Percentiles rank a stretch among this genome's conserved stretches.
phyloP scores from a whole-genome alignment of 2,797 vertebrate genomes.

The Menidia menidia region DNA sequence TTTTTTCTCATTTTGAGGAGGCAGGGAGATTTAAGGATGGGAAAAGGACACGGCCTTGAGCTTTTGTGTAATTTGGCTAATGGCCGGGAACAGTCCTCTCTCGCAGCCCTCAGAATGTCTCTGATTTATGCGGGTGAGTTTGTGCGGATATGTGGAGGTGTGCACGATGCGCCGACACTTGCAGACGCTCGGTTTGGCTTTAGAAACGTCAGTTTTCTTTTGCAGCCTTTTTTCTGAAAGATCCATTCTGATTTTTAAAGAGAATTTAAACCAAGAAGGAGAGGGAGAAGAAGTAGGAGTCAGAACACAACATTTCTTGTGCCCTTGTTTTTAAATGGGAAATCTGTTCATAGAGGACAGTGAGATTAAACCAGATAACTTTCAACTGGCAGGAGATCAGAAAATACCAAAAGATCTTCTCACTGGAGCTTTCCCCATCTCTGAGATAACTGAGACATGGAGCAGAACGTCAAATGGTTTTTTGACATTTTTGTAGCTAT shows the following conservation, averaged over 20 bases:
- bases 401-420: neutral
- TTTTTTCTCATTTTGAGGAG: conserved; percentile 56
- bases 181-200: neutral
- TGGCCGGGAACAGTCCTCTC: conserved; percentile 42
- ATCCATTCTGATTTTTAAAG: neutral
- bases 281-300: neutral
- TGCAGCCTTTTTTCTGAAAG: neutral
- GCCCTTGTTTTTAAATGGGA: too few species aligned
- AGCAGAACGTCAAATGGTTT: neutral
- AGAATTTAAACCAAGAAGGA: neutral
- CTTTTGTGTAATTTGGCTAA: conserved; percentile 66
- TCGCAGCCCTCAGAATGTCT: conserved; percentile 22
- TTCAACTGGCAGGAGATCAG: neutral
- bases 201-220: neutral
- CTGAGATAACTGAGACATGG: neutral
- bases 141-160: neutral
- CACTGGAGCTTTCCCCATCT: neutral
- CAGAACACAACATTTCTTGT: neutral
- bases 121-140: neutral
- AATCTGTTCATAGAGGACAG: too few species aligned
- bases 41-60: conserved; percentile 75
- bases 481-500: neutral
- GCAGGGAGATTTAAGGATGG: conserved; percentile 57
- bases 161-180: neutral
- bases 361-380: too few species aligned